Evolutionary conservation across 2,113 vertebrate species (phyloP).

Genomic region (Saiga tatarica): DNA sequence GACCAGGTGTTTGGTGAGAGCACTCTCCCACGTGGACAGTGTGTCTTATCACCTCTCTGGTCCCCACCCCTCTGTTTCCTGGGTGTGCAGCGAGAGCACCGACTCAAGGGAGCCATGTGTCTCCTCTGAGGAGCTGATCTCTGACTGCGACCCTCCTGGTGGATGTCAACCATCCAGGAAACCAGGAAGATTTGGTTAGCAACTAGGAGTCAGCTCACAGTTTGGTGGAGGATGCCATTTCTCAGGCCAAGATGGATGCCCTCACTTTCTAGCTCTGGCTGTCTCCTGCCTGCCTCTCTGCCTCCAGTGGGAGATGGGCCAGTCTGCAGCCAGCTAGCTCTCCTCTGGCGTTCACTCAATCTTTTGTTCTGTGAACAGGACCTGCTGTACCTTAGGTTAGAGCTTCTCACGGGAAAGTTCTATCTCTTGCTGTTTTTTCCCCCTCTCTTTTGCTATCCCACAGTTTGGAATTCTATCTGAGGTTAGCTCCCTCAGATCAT

Average conservation of each 20-base stretch:
- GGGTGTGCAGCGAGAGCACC: accelerated
- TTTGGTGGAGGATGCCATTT: background rate
- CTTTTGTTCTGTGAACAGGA: background rate
- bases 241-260: accelerated
- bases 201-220: background rate
- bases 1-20: accelerated
- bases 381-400: background rate
- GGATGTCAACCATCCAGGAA: background rate
- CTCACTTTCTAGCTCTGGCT: background rate
- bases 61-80: accelerated
- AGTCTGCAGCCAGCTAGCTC: background rate
- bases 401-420: background rate
- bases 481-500: background rate
- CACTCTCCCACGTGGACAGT: background rate
- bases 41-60: background rate
- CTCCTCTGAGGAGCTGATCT: background rate
- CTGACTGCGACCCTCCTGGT: background rate
- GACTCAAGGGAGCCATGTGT: background rate
- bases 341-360: background rate
- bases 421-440: background rate
- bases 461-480: background rate
- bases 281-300: background rate
- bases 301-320: background rate
- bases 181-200: background rate
- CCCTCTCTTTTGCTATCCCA: background rate